phyloP scores from a whole-genome alignment of 1,140 invertebrate species.

The Tyrophagus putrescentiae region DNA sequence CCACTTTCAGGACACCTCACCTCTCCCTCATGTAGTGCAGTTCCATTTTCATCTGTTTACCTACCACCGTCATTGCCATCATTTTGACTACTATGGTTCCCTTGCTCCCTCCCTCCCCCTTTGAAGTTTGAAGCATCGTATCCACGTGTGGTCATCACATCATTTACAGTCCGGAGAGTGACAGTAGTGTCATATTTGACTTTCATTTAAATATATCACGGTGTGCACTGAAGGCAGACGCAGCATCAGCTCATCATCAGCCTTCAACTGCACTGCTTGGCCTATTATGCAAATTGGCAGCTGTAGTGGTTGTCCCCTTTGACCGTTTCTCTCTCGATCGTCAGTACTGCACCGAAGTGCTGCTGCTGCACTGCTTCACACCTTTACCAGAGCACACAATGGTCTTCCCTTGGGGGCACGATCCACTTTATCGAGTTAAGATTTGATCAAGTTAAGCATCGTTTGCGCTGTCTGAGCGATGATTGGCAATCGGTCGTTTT shows the following conservation, averaged over 20 bases:
- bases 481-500: constrained; percentile 15
- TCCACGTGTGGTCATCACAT: constrained; percentile 8
- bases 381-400: no score
- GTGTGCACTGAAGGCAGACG: neutral
- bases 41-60: no score
- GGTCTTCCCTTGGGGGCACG: neutral
- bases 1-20: neutral
- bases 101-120: neutral
- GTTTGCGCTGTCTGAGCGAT: neutral
- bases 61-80: no score
- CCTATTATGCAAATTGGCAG: constrained; percentile 10
- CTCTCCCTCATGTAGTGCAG: neutral
- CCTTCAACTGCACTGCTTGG: neutral
- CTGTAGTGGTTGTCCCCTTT: no score
- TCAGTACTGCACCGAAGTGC: no score
- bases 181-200: neutral
- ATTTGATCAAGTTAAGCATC: neutral
- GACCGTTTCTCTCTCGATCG: no score
- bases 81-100: no score
- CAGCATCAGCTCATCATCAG: neutral
- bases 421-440: neutral
- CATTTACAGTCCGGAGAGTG: no score
- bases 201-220: no score
- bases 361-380: neutral
- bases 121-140: neutral